Evolutionary conservation across 2,797 vertebrate species (phyloP), one percentile per base, ranked within the genome.

Genomic region (Lateolabrax maculatus): DNA sequence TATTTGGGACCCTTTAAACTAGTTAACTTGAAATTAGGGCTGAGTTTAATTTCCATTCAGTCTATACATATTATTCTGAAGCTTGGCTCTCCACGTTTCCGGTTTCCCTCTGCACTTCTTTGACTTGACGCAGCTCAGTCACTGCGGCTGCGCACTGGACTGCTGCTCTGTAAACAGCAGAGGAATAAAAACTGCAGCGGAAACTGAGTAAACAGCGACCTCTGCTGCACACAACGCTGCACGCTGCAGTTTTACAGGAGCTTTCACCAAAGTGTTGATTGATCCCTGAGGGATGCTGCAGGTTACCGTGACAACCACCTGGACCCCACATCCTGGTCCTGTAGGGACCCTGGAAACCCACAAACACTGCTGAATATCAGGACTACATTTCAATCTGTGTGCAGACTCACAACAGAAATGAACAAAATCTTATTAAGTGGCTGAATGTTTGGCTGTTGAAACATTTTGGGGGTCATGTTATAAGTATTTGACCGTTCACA

Each of bases 61-160:
- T 21, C 3, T 0, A 29, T 9, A n/a, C 5, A 0, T 55, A 52
- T 74, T 74, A 84, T 76, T 81, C 12, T 71, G 58, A 69, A 81
- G 31, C 11, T 7, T n/a, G 0, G 6, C 5, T 8, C 1, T 13
- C 6, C 4, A 0, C 6, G 6, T 25, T 74, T 80, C 72, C 60
- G 63, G 18, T 74, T 13, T 27, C 25, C 4, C 11, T 31, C 41
- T 5, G n/a, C 25, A 44, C 48, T 36, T 15, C 43, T 49, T 39
- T 23, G 1, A 34, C 27, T 75, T 51, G 23, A 53, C 1, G 31
- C 37, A 70, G 64, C 29, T 34, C 9, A 1, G 31, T 53, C 29
- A 73, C 72, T 91, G 93, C 91, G 89, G 70, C 87, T 94, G 93
- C 93, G 93, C 92, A 77, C 27, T 84, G 49, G 55, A 34, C 9